Conservation (phyloP, 2,113 vertebrate genomes). For the Phaethornis superciliosus region DNA sequence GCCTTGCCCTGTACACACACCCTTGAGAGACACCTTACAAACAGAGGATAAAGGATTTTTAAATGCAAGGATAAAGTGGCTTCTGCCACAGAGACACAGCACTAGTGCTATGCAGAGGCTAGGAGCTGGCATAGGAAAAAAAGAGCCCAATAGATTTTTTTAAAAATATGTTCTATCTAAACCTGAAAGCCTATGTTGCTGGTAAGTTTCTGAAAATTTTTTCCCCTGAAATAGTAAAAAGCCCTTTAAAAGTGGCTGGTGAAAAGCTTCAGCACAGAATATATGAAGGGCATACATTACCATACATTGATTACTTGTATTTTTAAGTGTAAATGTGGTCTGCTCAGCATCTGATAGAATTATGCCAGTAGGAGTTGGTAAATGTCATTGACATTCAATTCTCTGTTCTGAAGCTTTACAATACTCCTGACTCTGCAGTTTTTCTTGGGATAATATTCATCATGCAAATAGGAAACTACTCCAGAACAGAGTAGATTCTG, state of each 20-base stretch:
- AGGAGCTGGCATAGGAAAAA: neutral
- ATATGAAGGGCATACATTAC: slow-evolving; percentile 37
- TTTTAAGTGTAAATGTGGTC: slow-evolving; percentile 39
- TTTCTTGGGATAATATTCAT: neutral
- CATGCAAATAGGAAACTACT: neutral
- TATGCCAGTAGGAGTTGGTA: slow-evolving; percentile 10
- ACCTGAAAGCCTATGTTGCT: neutral
- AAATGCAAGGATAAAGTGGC: neutral
- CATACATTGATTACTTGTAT: slow-evolving; percentile 22
- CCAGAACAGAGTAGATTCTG: neutral
- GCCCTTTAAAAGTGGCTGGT: neutral
- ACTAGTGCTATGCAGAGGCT: neutral
- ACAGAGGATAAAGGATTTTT: neutral
- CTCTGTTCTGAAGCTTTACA: neutral
- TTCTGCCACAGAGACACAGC: neutral
- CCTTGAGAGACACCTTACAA: neutral
- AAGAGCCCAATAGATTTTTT: neutral
- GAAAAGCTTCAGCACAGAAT: neutral
- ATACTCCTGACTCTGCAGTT: neutral
- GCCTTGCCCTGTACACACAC: neutral
- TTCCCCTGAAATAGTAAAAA: neutral
- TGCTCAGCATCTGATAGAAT: slow-evolving; percentile 49
- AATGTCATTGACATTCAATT: slow-evolving; percentile 1
- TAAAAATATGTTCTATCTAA: neutral
- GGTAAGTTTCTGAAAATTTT: neutral